Percentiles rank a stretch among this genome's conserved stretches.
These are phyloP conservation scores for Poecilia picta DNA, from an alignment of 2,797 vertebrate genomes.

Conservation along the genomic window DNA sequence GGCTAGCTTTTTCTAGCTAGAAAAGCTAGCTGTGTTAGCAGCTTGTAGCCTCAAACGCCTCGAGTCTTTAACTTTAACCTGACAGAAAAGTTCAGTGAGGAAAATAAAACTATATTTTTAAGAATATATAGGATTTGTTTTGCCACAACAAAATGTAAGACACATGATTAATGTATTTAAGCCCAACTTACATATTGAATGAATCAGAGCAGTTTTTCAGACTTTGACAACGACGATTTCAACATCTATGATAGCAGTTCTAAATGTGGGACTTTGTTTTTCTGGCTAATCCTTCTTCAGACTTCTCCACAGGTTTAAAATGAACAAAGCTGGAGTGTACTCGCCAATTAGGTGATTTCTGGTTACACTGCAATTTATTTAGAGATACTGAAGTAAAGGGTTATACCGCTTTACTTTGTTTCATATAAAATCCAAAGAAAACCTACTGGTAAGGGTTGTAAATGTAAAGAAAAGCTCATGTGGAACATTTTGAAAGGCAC, in stretches of 20 bases:
- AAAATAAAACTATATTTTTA: too few relatives aligned
- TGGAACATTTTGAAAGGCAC: background rate
- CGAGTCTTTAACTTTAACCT: too few relatives aligned
- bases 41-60: too few relatives aligned
- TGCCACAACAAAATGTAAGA: too few relatives aligned
- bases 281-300: background rate
- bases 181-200: background rate
- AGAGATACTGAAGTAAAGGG: background rate
- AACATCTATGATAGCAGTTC: background rate
- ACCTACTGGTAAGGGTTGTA: too few relatives aligned
- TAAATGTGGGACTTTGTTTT: background rate
- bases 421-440: background rate
- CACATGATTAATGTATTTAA: background rate
- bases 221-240: background rate
- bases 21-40: too few relatives aligned
- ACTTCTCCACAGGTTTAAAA: background rate
- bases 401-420: background rate
- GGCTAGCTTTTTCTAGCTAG: too few relatives aligned
- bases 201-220: background rate
- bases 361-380: background rate
- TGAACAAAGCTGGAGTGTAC: background rate
- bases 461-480: background rate
- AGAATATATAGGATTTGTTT: too few relatives aligned
- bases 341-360: background rate
- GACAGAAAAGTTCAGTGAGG: too few relatives aligned